These are phyloP conservation scores for Oscheius sp. DNA, from an alignment of 2,888 invertebrate genomes.

Conservation along the genomic window DNA sequence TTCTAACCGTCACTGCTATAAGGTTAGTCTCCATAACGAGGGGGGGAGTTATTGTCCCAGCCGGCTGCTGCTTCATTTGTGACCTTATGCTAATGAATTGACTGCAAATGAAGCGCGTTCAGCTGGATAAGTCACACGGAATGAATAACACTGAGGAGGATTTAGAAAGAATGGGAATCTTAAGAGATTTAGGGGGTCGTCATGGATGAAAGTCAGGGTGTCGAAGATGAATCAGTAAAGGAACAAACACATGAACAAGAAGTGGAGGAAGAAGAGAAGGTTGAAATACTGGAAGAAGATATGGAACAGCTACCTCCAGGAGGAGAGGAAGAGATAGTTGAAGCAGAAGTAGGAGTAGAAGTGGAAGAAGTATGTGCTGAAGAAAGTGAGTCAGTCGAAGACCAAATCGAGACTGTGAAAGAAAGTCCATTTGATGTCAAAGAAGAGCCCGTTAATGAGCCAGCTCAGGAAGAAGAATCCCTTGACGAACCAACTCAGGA, in stretches of 20 bases:
- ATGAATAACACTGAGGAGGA: background rate
- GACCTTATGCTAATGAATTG: constrained; percentile 26
- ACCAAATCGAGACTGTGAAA: background rate
- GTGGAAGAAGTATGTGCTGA: background rate
- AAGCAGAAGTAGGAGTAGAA: background rate
- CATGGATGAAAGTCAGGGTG: background rate
- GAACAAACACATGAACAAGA: background rate
- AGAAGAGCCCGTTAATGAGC: no score
- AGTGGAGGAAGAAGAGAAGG: background rate
- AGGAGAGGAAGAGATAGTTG: background rate
- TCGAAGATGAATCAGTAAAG: background rate
- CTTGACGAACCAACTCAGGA: no score
- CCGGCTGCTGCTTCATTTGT: constrained; percentile 9
- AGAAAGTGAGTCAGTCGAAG: background rate
- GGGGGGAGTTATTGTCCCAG: background rate
- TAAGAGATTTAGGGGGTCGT: background rate
- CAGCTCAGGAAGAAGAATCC: no score
- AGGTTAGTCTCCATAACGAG: constrained; percentile 4
- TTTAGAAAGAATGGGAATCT: background rate
- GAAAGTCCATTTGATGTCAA: background rate
- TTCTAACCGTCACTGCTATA: constrained; percentile 3
- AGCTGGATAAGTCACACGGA: background rate
- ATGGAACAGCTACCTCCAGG: background rate
- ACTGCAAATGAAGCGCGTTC: constrained; percentile 20
- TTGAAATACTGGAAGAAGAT: background rate